These are phyloP conservation scores for Drosophila lacicola DNA, from an alignment of 2,888 invertebrate species.

Conservation along the genomic window DNA sequence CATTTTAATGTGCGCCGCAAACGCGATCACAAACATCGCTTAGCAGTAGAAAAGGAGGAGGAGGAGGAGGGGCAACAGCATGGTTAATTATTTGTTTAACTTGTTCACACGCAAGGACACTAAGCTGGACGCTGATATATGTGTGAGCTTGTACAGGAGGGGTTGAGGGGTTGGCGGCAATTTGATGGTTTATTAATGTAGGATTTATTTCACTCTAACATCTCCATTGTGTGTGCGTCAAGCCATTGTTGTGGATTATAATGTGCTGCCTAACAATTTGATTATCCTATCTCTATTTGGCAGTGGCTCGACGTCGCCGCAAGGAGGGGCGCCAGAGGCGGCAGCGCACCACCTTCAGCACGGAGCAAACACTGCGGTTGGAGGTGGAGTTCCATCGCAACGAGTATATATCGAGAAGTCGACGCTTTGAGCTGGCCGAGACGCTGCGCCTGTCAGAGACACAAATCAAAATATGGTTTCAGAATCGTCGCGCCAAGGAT, in stretches of 20 bases:
- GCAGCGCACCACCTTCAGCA: constrained; percentile 97
- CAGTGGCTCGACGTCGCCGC: constrained; percentile 93
- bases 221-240: constrained; percentile 62
- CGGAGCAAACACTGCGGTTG: constrained; percentile 95
- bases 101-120: constrained; percentile 61
- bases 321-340: constrained; percentile 95
- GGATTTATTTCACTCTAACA: constrained; percentile 81
- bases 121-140: constrained; percentile 5
- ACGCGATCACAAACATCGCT: constrained; percentile 59
- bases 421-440: constrained; percentile 92
- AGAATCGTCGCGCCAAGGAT: constrained; percentile 97
- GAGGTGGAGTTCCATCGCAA: constrained; percentile 96
- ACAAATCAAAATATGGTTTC: constrained; percentile 96
- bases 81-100: constrained; percentile 82
- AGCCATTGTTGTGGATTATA: constrained; percentile 21
- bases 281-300: constrained; percentile 32
- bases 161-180: constrained; percentile 35
- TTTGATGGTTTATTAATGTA: constrained; percentile 67
- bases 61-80: constrained; percentile 8
- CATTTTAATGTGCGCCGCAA: constrained; percentile 72
- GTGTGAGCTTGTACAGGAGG: neutral
- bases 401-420: constrained; percentile 95
- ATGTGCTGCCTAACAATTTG: constrained; percentile 18
- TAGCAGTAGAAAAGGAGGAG: neutral
- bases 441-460: constrained; percentile 90